Evolutionary conservation across 2,113 vertebrate genomes (phyloP).

Genomic region (Emydura subglobosa): DNA sequence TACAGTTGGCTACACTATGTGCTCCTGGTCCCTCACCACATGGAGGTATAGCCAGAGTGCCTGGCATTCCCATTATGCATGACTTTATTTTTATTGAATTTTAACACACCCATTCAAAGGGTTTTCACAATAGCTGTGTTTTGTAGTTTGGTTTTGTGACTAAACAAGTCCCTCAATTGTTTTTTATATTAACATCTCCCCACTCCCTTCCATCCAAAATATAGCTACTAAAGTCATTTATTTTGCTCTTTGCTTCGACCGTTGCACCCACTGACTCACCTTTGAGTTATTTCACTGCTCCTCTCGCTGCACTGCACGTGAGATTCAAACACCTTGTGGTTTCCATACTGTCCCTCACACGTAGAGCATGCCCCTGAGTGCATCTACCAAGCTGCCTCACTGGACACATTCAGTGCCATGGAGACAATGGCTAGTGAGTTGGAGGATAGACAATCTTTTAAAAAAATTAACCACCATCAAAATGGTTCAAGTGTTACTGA

Average conservation of each 20-base stretch:
- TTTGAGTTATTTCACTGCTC: background rate
- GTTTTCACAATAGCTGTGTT: background rate
- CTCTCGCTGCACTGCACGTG: background rate
- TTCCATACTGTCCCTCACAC: background rate
- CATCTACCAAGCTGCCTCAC: background rate
- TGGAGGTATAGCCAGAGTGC: rapidly evolving
- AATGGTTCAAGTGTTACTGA: background rate
- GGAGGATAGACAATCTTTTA: background rate
- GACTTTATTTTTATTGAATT: background rate
- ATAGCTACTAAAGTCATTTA: background rate
- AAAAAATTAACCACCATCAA: background rate
- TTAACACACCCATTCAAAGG: background rate
- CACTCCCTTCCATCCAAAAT: background rate
- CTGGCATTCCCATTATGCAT: background rate
- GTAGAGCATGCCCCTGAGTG: background rate
- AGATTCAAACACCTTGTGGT: background rate
- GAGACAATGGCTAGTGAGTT: background rate
- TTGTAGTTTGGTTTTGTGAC: background rate
- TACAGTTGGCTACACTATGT: background rate
- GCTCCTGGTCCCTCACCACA: background rate
- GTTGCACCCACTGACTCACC: background rate
- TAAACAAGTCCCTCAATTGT: background rate
- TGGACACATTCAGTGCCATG: background rate
- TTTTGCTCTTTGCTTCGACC: background rate
- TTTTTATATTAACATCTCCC: background rate